A percentile compares a stretch with the other conserved stretches of the same genome.
phyloP scores from a whole-genome alignment of 2,113 vertebrate genomes.

The Pogonocichla stellata region DNA sequence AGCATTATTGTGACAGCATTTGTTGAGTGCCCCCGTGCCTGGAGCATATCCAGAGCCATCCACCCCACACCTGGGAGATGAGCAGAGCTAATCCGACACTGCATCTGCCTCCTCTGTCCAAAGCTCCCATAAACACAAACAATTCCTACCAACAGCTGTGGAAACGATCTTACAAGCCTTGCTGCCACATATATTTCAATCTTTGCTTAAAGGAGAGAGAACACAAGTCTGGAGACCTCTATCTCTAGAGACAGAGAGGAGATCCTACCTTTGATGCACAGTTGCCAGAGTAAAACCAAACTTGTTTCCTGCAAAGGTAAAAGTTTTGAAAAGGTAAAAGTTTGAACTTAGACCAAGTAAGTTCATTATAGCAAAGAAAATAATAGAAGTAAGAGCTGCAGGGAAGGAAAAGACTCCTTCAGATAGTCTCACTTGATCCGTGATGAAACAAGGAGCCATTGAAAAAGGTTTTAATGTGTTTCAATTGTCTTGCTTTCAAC shows the following conservation, averaged over 20 bases:
- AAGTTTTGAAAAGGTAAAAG: background rate
- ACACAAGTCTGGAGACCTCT: background rate
- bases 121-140: background rate
- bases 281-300: conserved; percentile 34
- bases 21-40: background rate
- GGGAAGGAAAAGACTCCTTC: conserved; percentile 7
- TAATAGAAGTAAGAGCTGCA: background rate
- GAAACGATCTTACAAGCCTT: background rate
- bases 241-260: background rate
- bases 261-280: conserved; percentile 70
- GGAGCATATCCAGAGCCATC: background rate
- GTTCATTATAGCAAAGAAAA: background rate
- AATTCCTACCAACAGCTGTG: background rate
- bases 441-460: conserved; percentile 33
- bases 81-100: background rate
- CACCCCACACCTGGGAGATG: background rate
- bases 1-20: background rate
- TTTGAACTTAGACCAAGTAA: conserved; percentile 23
- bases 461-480: background rate
- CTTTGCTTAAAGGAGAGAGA: background rate
- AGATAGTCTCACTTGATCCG: conserved; percentile 22
- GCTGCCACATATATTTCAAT: background rate
- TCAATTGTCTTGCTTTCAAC: conserved; percentile 18
- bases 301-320: background rate
- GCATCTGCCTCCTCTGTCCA: background rate